Conservation (phyloP, 2,113 vertebrate species). For the Jacana jacana region DNA sequence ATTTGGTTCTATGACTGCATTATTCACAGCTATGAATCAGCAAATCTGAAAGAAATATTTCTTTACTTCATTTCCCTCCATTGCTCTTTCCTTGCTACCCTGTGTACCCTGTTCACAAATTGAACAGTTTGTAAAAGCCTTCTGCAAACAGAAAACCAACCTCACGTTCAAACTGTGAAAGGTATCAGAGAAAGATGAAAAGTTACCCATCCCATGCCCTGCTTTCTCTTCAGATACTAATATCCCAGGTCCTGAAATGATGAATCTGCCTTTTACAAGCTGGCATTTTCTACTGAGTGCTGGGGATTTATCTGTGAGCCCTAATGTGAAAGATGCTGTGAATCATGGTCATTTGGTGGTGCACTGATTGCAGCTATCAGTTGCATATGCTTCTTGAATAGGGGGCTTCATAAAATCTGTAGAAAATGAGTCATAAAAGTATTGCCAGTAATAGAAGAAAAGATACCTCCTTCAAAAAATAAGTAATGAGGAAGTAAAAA, state of each 20-base stretch:
- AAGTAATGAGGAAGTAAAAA: background rate
- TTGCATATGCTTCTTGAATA: background rate
- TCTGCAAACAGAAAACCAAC: constrained; percentile 56
- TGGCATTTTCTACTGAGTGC: constrained; percentile 56
- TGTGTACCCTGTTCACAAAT: constrained; percentile 42
- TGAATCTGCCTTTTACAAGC: constrained; percentile 36
- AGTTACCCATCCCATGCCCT: background rate
- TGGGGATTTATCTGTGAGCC: constrained; percentile 46
- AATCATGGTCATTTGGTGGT: constrained; percentile 8
- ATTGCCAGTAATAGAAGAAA: background rate
- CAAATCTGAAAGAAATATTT: constrained; percentile 68
- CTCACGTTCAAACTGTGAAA: background rate
- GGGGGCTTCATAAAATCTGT: background rate
- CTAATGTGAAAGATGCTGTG: background rate
- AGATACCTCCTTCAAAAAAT: background rate
- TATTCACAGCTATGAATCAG: constrained; percentile 70
- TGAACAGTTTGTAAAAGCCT: constrained; percentile 50
- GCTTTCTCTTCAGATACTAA: constrained; percentile 19
- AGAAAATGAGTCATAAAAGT: constrained; percentile 20
- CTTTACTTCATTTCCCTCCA: constrained; percentile 56
- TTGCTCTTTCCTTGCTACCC: constrained; percentile 41
- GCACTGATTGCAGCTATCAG: constrained; percentile 25
- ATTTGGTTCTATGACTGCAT: constrained; percentile 38
- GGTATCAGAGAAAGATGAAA: background rate
- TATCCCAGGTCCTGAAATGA: constrained; percentile 19